phyloP scores from a whole-genome alignment of 1,140 invertebrate species.

The Dendrolimus kikuchii region DNA sequence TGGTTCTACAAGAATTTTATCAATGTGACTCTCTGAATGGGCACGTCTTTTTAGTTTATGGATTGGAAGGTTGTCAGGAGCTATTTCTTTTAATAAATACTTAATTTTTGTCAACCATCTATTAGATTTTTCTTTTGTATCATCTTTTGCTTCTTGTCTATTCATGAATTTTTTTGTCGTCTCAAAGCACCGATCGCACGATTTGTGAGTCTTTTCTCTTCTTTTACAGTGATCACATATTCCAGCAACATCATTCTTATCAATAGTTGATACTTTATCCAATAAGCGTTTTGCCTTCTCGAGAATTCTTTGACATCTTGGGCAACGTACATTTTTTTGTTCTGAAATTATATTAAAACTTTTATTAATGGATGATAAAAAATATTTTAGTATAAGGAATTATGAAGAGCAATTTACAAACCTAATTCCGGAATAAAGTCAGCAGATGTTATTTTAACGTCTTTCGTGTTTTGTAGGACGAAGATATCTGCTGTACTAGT shows the following conservation, averaged over 20 bases:
- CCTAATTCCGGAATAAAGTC: constrained; percentile 22
- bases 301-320: constrained; percentile 30
- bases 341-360: constrained; percentile 15
- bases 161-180: constrained; percentile 11
- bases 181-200: constrained; percentile 14
- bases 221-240: constrained; percentile 25
- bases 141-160: constrained; percentile 7
- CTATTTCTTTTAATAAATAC: constrained; percentile 11
- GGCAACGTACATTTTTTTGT: constrained; percentile 22
- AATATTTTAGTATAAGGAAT: neutral
- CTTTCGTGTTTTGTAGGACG: constrained; percentile 30
- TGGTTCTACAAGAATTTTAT: neutral
- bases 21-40: constrained; percentile 6
- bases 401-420: constrained; percentile 8
- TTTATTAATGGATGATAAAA: constrained; percentile 1
- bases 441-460: constrained; percentile 17
- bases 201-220: constrained; percentile 10
- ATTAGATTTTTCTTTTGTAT: constrained; percentile 13
- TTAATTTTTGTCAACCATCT: constrained; percentile 19
- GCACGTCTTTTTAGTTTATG: constrained; percentile 4
- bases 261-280: constrained; percentile 7
- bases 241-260: constrained; percentile 12
- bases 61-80: too few relatives aligned
- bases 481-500: constrained; percentile 10
- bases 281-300: constrained; percentile 12